These are phyloP conservation scores for Synaphobranchus kaupii DNA, from an alignment of 2,797 vertebrate species.

Conservation along the genomic window DNA sequence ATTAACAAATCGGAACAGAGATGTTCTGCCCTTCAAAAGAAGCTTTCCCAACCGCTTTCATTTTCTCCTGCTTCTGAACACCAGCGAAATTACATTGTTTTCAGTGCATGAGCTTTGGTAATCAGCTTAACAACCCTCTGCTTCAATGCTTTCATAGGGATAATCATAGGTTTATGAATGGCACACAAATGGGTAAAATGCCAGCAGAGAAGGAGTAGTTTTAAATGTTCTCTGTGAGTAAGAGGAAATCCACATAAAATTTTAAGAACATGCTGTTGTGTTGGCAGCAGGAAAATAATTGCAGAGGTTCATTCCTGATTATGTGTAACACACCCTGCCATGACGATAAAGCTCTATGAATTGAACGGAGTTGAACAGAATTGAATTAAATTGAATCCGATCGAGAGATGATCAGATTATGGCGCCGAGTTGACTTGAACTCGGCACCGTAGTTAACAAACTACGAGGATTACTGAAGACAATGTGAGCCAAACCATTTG, in stretches of 20 bases:
- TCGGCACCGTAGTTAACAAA: neutral
- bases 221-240: conserved; percentile 1
- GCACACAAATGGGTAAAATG: neutral
- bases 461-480: neutral
- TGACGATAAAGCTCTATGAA: neutral
- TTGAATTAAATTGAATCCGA: neutral
- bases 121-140: neutral
- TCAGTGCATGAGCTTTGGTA: neutral
- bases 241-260: neutral
- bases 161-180: neutral
- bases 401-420: neutral
- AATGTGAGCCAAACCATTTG: neutral
- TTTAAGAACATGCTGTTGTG: neutral
- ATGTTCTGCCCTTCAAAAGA: neutral
- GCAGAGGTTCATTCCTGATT: neutral
- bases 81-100: neutral
- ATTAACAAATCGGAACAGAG: neutral
- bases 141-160: neutral
- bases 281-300: conserved; percentile 12
- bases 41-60: neutral
- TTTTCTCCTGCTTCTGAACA: neutral
- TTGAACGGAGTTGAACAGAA: neutral
- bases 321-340: neutral
- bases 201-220: neutral
- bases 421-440: neutral